Evolutionary conservation across 1,140 invertebrate genomes (phyloP).

Genomic region (Diorhabda sublineata): DNA sequence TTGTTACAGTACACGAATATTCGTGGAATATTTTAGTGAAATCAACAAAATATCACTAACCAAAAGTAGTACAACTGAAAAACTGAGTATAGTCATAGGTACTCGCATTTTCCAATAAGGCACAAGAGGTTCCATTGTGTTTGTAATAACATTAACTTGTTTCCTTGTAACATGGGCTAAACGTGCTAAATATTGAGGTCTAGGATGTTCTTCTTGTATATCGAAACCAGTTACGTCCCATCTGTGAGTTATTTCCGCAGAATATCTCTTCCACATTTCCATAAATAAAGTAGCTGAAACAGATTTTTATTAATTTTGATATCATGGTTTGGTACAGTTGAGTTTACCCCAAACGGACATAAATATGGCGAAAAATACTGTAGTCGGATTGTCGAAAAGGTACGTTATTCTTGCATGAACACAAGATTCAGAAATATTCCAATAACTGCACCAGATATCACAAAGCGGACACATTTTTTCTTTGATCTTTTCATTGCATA

Average conservation of each 20-base stretch:
- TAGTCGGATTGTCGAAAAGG: conserved; percentile 92
- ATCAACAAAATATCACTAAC: conserved; percentile 47
- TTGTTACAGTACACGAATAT: not conserved
- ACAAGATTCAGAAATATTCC: conserved; percentile 84
- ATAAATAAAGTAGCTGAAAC: conserved; percentile 74
- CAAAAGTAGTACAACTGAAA: conserved; percentile 76
- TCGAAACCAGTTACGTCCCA: conserved; percentile 89
- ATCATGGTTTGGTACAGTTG: not conserved
- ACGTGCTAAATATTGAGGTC: conserved; percentile 72
- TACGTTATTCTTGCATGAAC: conserved; percentile 83
- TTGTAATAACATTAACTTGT: conserved; percentile 69
- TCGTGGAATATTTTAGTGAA: not conserved
- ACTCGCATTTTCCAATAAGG: conserved; percentile 85
- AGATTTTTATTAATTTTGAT: conserved; percentile 6
- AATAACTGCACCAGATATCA: conserved; percentile 81
- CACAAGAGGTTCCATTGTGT: conserved; percentile 74
- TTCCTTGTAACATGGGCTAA: conserved; percentile 68
- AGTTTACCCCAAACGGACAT: conserved; percentile 92
- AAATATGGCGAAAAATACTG: conserved; percentile 90
- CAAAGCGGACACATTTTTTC: conserved; percentile 82
- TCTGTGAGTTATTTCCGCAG: conserved; percentile 82
- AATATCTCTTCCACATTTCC: conserved; percentile 93
- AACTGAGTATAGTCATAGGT: conserved; percentile 77
- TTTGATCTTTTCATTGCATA: conserved; percentile 63
- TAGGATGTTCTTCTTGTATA: conserved; percentile 80